Conservation (phyloP, 2,797 vertebrate species). For the Chelidonichthys spinosus region DNA sequence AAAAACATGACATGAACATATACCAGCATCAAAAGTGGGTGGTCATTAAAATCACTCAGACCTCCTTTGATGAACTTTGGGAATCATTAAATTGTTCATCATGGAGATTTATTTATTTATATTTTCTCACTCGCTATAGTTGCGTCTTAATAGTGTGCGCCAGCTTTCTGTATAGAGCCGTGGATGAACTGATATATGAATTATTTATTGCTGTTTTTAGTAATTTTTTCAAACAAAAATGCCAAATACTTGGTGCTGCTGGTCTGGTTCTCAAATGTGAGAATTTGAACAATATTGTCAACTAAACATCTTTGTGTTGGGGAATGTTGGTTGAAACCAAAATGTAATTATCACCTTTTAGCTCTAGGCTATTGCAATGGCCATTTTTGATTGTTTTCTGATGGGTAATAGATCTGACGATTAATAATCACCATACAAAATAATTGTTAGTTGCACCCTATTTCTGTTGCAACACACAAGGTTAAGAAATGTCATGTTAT, state of each 20-base stretch:
- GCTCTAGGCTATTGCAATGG: background rate
- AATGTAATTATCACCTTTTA: background rate
- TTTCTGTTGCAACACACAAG: background rate
- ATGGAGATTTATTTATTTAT: constrained; percentile 5
- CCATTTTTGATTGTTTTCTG: background rate
- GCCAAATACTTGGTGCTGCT: background rate
- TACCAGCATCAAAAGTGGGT: constrained; percentile 36
- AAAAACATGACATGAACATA: constrained; percentile 47
- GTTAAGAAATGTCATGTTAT: background rate
- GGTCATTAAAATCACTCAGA: constrained; percentile 49
- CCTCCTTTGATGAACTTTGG: constrained; percentile 23
- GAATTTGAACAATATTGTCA: background rate
- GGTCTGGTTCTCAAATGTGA: background rate
- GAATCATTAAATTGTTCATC: constrained; percentile 31
- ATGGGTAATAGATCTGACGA: background rate
- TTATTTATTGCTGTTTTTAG: background rate
- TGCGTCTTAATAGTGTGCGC: background rate
- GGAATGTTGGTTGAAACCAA: background rate
- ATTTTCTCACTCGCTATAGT: constrained; percentile 3
- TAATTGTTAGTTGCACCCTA: background rate
- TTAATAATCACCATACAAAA: background rate
- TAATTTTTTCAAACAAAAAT: background rate
- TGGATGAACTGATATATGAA: background rate
- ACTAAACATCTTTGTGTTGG: background rate
- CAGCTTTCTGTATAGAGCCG: background rate